Evolutionary conservation across 2,888 invertebrate genomes (phyloP).

Genomic region (Limenitis arthemis): DNA sequence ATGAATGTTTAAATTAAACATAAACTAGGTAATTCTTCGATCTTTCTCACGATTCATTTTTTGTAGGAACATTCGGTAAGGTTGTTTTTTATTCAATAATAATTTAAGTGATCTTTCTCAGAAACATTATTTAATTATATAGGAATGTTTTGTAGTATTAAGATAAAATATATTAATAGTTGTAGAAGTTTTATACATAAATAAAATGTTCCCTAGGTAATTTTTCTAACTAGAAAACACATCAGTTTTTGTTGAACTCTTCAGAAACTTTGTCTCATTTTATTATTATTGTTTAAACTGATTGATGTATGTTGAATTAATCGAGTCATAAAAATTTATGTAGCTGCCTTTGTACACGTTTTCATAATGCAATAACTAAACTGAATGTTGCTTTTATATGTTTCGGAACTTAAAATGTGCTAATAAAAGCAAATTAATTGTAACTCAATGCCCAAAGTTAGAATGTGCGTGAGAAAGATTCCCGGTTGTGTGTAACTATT

Average conservation of each 20-base stretch:
- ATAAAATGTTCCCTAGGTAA: too few species aligned
- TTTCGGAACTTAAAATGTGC: slow-evolving; percentile 14
- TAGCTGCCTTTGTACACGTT: too few species aligned
- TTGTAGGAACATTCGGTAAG: not conserved
- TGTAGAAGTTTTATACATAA: too few species aligned
- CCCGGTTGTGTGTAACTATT: slow-evolving; percentile 37
- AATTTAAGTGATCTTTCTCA: not conserved
- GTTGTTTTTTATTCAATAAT: not conserved
- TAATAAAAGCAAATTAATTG: slow-evolving; percentile 17
- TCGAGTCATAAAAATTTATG: too few species aligned
- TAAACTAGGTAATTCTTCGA: not conserved
- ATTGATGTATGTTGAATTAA: too few species aligned
- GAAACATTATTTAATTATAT: too few species aligned
- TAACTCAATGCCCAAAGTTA: slow-evolving; percentile 40
- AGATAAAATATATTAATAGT: not conserved
- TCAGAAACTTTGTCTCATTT: too few species aligned
- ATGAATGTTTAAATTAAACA: not conserved
- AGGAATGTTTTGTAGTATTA: not conserved
- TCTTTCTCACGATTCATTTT: not conserved
- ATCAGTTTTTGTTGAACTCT: too few species aligned
- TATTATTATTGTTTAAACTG: too few species aligned
- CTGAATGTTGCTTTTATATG: slow-evolving; percentile 7
- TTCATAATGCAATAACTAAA: slow-evolving; percentile 11
- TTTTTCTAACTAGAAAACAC: too few species aligned
- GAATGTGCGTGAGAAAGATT: slow-evolving; percentile 49